Evolutionary conservation across 2,888 invertebrate genomes (phyloP), one percentile per base, ranked within the genome.

Genomic region (Steinernema scapterisci): DNA sequence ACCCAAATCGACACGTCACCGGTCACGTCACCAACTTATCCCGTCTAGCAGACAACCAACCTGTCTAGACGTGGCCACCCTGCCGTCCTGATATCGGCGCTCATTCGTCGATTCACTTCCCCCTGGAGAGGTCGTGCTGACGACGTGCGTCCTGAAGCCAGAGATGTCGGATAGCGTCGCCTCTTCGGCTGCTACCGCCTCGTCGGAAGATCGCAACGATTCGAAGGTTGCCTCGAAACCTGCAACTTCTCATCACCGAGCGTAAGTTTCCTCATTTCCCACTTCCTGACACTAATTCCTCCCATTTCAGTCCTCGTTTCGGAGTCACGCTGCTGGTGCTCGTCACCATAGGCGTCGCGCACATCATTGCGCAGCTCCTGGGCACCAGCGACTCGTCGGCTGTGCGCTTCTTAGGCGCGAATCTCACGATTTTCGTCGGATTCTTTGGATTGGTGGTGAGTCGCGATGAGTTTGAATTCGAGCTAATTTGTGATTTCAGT

Each of bases 391-490:
- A 45, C n/a, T 31, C 44, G 21, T 19, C 16, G 13, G 48, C 19
- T 5, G 19, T 25, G 16, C 51, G 31, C 21, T 6, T 54, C 21
- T 11, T 72, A 5, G 72, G 72, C 13, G 23, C 45, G 19, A n/a
- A 46, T 25, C 25, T 51, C 21, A 25, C 70, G 38, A 23, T 31
- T 3, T 74, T 70, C 70, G 74, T 52, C 21, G 71, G 31, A 38
- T 45, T 78, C 44, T 79, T 79, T 73, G 75, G 54, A 13, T 73
- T 52, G 44, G 80, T 79, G 74, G 78, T 78, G 25, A 46, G 71
- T 31, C 6, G 5, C 21, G 7, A 16, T 5, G 2, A 9, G 0
- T 44, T 1, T 16, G 16, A 16, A 11, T 21, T 2, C 6, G 3
- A 1, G 16, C 23, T 46, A 27, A 27, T 21, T 43, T 75, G 38